Evolutionary conservation across 2,797 vertebrate genomes (phyloP), one percentile per base, ranked within the genome.

Genomic region (Anisognathus igniventris): DNA sequence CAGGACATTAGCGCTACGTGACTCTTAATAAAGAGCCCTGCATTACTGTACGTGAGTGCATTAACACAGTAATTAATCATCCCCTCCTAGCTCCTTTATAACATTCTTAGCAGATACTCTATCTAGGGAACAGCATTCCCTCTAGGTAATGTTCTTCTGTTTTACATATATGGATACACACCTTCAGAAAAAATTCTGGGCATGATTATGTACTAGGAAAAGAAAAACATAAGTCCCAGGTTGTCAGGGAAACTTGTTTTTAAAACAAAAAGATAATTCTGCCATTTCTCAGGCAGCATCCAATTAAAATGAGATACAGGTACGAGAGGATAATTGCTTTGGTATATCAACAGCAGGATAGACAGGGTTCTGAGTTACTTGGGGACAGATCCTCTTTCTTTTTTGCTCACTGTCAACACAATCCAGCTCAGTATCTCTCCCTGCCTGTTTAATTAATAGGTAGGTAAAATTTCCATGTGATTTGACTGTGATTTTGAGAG

Each of bases 1-100:
- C 61, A 72, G 61, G 65, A 75, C 47, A 44, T 72, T 58, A 88
- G 33, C 53, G 51, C 48, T 86, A 70, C 17, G 6, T 53, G 76
- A 67, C 33, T 91, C 62, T 77, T 93, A 75, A 44, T 75, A 89
- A 71, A 35, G 17, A 89, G 44, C 71, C 45, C n/a, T 62, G 40
- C 33, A 14, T 89, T 88, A 89, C 30, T 86, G 48, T 86, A 86
- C 13, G 3, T n/a, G 62, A 86, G 27, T 91, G 44, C n/a, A 84
- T 90, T 94, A 91, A 88, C 48, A 24, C 3, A 62, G 87, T 71
- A 92, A 93, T 96, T 95, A 81, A 92, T 93, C 87, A 93, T 88
- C 66, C 35, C 80, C 66, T 87, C 28, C 67, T 68, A 45, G 72
- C 61, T 95, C 47, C 66, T 92, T 61, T 77, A 12, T 56, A 93